Conservation (phyloP, 2,113 vertebrate genomes). For the Oryzias javanicus region DNA sequence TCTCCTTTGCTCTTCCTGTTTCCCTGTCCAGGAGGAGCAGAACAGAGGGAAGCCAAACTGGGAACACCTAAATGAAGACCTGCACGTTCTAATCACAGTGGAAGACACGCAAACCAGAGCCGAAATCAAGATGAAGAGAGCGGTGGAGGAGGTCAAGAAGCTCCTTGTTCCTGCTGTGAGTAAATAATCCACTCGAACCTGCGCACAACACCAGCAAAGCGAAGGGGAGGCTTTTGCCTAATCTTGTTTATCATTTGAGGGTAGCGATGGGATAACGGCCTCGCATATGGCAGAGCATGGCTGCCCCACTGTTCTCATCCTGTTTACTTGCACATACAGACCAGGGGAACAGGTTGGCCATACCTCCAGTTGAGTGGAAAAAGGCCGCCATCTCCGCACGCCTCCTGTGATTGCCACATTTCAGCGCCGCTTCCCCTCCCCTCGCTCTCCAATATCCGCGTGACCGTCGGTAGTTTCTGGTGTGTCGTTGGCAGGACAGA, state of each 20-base stretch:
- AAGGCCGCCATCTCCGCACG: conserved; percentile 30
- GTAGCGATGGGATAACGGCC: conserved; percentile 21
- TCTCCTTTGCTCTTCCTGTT: conserved; percentile 15
- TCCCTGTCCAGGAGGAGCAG: conserved; percentile 79
- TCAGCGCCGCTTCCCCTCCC: conserved; percentile 47
- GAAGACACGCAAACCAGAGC: conserved; percentile 82
- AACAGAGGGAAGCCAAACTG: conserved; percentile 85
- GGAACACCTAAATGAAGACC: conserved; percentile 84
- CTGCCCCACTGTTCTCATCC: conserved; percentile 53
- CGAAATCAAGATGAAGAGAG: conserved; percentile 83
- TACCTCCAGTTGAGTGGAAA: conserved; percentile 50
- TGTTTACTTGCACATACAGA: conserved; percentile 61
- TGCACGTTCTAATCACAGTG: conserved; percentile 83
- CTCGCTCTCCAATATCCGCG: conserved; percentile 39
- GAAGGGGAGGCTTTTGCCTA: conserved; percentile 2
- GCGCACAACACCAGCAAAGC: not conserved
- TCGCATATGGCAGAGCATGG: conserved; percentile 48
- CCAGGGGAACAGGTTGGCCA: conserved; percentile 53
- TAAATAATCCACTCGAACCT: conserved; percentile 24
- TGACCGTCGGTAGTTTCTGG: conserved; percentile 34
- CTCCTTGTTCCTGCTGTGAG: conserved; percentile 84
- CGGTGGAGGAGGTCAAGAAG: conserved; percentile 83
- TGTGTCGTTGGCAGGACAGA: conserved; percentile 23
- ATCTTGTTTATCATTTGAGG: conserved; percentile 1
- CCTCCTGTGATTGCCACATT: conserved; percentile 54